These are phyloP conservation scores for Bos javanicus DNA, from an alignment of 2,113 vertebrate species.

Conservation along the genomic window DNA sequence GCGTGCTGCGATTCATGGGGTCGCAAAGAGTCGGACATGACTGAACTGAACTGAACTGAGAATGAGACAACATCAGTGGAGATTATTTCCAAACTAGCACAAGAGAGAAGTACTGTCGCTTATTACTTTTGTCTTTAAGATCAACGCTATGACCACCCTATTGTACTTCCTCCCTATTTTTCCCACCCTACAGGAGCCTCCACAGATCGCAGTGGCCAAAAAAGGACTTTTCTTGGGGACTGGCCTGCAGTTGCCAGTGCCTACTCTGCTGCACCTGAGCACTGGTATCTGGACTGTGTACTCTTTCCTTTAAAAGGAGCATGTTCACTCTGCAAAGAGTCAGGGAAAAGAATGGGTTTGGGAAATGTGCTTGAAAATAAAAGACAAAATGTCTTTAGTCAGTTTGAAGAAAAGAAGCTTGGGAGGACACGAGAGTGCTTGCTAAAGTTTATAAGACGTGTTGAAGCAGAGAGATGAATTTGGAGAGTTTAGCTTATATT, in stretches of 20 bases:
- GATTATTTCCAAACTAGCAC: neutral
- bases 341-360: neutral
- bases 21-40: no score
- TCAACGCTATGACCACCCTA: no score
- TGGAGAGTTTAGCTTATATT: neutral
- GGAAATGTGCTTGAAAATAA: neutral
- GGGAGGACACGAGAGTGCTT: neutral
- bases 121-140: neutral
- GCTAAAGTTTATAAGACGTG: neutral
- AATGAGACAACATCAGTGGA: neutral
- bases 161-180: neutral
- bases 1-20: no score
- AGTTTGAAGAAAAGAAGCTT: neutral
- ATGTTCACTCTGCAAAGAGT: no score
- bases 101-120: neutral
- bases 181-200: neutral
- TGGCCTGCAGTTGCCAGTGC: neutral
- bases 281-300: neutral
- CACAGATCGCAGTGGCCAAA: neutral
- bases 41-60: no score
- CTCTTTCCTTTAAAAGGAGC: neutral
- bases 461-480: neutral
- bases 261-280: no score
- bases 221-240: neutral
- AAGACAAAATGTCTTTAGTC: neutral